phyloP scores from a whole-genome alignment of 37 sponge, comb jelly and placozoan species.

The Tethya wilhelma region DNA sequence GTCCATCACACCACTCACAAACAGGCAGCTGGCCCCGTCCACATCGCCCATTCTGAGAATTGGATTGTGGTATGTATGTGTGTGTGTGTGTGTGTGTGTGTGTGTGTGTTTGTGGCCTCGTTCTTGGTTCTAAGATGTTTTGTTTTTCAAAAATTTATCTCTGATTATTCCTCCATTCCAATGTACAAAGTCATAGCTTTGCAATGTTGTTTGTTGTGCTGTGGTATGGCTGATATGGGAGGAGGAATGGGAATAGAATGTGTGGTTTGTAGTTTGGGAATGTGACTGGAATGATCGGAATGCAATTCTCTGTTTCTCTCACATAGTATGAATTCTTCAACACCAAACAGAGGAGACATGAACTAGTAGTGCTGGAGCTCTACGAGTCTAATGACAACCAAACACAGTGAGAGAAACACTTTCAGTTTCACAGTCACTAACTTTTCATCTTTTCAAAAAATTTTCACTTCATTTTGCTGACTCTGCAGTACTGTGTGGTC shows the following conservation, averaged over 20 bases:
- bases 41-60: conserved; percentile 87
- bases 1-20: conserved; percentile 80
- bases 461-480: background rate
- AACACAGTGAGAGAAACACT: conserved; percentile 32
- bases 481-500: conserved; percentile 65
- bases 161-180: too few relatives aligned
- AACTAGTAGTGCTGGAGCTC: conserved; percentile 78
- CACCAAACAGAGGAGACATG: conserved; percentile 63
- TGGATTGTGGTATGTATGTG: conserved; percentile 80
- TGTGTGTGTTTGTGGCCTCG: conserved; percentile 10
- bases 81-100: conserved; percentile 25
- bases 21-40: conserved; percentile 77
- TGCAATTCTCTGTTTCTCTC: background rate
- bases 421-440: background rate
- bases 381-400: conserved; percentile 55
- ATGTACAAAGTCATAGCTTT: too few relatives aligned
- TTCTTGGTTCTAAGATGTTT: background rate
- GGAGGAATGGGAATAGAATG: too few relatives aligned
- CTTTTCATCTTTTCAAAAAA: background rate
- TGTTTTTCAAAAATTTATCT: too few relatives aligned
- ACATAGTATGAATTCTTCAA: conserved; percentile 75
- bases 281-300: too few relatives aligned
- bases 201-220: too few relatives aligned
- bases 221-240: too few relatives aligned
- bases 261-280: too few relatives aligned